Evolutionary conservation across 2,113 vertebrate species (phyloP).

Genomic region (Chloropsis cyanopogon): DNA sequence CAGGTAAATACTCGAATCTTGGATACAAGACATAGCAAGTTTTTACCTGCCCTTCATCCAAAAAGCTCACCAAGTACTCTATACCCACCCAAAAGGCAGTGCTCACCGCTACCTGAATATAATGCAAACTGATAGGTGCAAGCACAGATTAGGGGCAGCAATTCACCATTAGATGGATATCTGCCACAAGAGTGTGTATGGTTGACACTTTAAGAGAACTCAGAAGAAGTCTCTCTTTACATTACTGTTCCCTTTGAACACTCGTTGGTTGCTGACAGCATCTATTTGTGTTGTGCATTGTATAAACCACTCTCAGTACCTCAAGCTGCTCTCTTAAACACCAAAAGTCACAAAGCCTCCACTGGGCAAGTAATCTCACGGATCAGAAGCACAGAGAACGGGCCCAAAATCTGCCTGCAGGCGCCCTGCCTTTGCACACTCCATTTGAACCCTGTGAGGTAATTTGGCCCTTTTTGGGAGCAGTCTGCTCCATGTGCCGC

Average conservation of each 20-base stretch:
- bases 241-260: not conserved
- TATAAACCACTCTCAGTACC: not conserved
- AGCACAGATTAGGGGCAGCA: not conserved
- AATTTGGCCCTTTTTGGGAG: not conserved
- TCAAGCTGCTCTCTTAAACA: not conserved
- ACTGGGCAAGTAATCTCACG: not conserved
- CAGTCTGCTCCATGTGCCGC: accelerated
- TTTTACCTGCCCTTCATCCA: constrained; percentile 63
- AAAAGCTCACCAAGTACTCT: constrained; percentile 11
- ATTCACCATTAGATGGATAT: not conserved
- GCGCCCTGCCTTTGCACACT: not conserved
- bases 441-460: constrained; percentile 11
- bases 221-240: not conserved
- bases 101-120: not conserved
- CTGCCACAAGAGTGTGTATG: not conserved
- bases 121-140: not conserved
- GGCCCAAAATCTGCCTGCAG: not conserved
- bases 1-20: constrained; percentile 68
- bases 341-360: not conserved
- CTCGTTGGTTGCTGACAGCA: not conserved
- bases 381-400: not conserved
- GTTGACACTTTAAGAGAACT: not conserved
- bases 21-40: constrained; percentile 47
- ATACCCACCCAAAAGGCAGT: constrained; percentile 29
- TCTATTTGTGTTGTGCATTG: not conserved